Conservation (phyloP, 2,113 vertebrate species). For the Hirundichthys speculiger region DNA sequence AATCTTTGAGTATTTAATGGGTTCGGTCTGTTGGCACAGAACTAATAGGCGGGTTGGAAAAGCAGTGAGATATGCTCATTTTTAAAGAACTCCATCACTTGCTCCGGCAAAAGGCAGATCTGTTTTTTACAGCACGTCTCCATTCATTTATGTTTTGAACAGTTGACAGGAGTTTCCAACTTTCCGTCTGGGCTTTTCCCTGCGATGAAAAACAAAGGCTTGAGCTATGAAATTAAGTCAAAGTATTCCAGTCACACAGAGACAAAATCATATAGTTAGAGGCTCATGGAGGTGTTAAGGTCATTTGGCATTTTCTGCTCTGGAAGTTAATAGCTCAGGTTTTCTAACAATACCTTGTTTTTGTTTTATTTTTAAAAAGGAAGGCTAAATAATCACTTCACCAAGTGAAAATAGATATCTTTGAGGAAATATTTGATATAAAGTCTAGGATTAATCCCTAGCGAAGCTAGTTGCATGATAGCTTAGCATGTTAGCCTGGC, state of each 20-base stretch:
- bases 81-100: slow-evolving; percentile 43
- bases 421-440: too few species aligned
- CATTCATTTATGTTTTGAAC: slow-evolving; percentile 28
- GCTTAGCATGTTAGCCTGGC: too few species aligned
- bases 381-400: neutral
- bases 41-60: slow-evolving; percentile 40
- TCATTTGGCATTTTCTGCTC: neutral
- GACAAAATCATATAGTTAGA: neutral
- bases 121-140: slow-evolving; percentile 28
- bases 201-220: slow-evolving; percentile 20
- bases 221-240: neutral
- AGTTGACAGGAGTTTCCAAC: slow-evolving; percentile 44
- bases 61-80: slow-evolving; percentile 1
- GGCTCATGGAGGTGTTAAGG: too few species aligned
- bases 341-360: neutral
- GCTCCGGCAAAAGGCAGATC: slow-evolving; percentile 23
- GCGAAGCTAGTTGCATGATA: too few species aligned
- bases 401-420: neutral
- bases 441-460: too few species aligned
- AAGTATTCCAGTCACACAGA: neutral
- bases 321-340: neutral
- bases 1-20: slow-evolving; percentile 59
- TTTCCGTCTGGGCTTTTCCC: slow-evolving; percentile 10
- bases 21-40: slow-evolving; percentile 59
- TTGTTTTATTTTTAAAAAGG: neutral